phyloP scores from a whole-genome alignment of 2,797 vertebrate species.

The Pangasius macronema region DNA sequence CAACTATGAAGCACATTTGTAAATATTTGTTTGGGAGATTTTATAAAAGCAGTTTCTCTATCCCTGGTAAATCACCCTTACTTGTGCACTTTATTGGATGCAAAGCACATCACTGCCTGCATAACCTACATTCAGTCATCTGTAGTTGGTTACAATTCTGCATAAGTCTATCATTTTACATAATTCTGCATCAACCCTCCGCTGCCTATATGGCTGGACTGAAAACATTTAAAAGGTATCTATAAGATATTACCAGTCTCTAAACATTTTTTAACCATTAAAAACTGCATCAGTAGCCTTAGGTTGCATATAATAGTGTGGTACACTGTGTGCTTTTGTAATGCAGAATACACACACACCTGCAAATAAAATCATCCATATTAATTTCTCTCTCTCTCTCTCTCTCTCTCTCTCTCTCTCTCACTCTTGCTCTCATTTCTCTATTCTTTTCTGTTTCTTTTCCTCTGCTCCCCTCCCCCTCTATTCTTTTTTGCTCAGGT shows the following conservation, averaged over 20 bases:
- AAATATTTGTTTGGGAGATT: not conserved
- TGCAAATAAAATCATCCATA: not conserved
- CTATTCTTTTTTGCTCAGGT: not conserved
- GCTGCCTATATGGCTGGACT: not conserved
- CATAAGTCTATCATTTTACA: too few species aligned
- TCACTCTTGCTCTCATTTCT: not conserved
- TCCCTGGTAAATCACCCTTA: not conserved
- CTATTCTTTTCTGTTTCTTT: not conserved
- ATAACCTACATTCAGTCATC: not conserved
- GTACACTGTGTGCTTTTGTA: not conserved
- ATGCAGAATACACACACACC: not conserved
- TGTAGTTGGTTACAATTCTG: not conserved
- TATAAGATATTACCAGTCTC: not conserved
- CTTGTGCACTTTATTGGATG: not conserved
- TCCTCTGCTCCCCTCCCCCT: not conserved
- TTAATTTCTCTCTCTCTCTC: not conserved
- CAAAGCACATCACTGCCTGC: not conserved
- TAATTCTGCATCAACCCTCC: not conserved
- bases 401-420: not conserved
- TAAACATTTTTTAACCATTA: not conserved
- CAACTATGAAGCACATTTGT: not conserved
- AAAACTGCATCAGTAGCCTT: not conserved
- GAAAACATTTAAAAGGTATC: not conserved
- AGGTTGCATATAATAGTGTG: not conserved
- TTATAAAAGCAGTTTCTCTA: not conserved